Evolutionary conservation across 2,797 vertebrate genomes (phyloP).

Genomic region (Bucorvus abyssinicus): DNA sequence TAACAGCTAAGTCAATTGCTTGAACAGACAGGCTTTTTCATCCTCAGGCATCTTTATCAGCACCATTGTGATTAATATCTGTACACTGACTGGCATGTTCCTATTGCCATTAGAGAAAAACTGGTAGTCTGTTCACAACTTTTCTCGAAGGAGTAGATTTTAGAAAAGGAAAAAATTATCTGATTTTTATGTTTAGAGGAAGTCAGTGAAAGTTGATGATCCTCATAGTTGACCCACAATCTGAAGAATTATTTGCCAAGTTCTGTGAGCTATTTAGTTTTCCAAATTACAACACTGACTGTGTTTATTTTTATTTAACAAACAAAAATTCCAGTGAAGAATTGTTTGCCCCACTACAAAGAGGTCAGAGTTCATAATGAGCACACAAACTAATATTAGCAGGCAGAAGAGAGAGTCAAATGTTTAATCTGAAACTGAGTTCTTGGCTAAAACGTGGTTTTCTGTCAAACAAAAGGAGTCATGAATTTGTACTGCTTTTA

Average conservation of each 20-base stretch:
- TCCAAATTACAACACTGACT: background rate
- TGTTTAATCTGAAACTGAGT: background rate
- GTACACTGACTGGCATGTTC: background rate
- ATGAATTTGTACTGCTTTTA: background rate
- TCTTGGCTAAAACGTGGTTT: background rate
- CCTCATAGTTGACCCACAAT: background rate
- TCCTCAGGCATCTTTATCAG: conserved; percentile 14
- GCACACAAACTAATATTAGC: background rate
- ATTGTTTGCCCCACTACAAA: background rate
- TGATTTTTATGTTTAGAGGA: background rate
- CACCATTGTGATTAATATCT: conserved; percentile 1
- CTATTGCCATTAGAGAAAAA: background rate
- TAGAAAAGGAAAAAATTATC: background rate
- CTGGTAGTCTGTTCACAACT: background rate
- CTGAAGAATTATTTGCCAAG: background rate
- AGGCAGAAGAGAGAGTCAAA: background rate
- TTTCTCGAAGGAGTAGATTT: background rate
- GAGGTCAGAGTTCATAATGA: background rate
- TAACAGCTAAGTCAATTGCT: conserved; percentile 47
- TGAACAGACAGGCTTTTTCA: conserved; percentile 50
- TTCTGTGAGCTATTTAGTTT: background rate
- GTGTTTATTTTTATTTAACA: conserved; percentile 24
- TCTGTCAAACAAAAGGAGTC: background rate
- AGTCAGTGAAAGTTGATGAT: background rate
- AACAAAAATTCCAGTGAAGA: background rate